A percentile compares a stretch with the other conserved stretches of the same genome.
Evolutionary conservation across 2,797 vertebrate genomes (phyloP).

Genomic region (Hyperoplus lanceolatus): DNA sequence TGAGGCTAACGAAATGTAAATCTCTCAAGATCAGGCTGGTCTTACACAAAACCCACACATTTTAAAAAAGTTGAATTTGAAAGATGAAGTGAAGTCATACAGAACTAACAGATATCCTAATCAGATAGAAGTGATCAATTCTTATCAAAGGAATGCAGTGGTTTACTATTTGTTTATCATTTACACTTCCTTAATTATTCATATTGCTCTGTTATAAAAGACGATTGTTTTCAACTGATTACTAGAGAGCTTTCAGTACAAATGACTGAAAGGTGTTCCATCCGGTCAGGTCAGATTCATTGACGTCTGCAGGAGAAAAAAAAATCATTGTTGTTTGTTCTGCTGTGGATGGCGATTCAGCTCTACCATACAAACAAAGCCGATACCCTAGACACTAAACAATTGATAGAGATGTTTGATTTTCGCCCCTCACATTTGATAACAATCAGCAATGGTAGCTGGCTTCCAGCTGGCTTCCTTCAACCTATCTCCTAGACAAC

Average conservation of each 20-base stretch:
- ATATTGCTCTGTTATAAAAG: background rate
- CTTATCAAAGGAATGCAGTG: background rate
- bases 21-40: too few species aligned
- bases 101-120: background rate
- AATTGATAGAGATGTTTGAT: constrained; percentile 12
- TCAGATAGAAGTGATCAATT: background rate
- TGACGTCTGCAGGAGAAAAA: background rate
- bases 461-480: background rate
- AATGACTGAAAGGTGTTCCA: background rate
- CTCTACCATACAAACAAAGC: background rate
- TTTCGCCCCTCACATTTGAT: constrained; percentile 25
- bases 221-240: background rate
- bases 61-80: background rate
- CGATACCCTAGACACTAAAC: background rate
- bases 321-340: background rate
- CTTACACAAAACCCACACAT: too few species aligned
- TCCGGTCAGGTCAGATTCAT: background rate
- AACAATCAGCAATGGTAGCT: background rate
- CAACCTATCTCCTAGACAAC: constrained; percentile 11
- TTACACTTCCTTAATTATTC: constrained; percentile 21
- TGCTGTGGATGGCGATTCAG: background rate
- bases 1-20: too few species aligned
- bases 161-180: constrained; percentile 10
- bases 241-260: background rate
- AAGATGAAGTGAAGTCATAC: background rate